These are phyloP conservation scores for Poeciliopsis turneri DNA, from an alignment of 2,797 vertebrate species.

Conservation along the genomic window DNA sequence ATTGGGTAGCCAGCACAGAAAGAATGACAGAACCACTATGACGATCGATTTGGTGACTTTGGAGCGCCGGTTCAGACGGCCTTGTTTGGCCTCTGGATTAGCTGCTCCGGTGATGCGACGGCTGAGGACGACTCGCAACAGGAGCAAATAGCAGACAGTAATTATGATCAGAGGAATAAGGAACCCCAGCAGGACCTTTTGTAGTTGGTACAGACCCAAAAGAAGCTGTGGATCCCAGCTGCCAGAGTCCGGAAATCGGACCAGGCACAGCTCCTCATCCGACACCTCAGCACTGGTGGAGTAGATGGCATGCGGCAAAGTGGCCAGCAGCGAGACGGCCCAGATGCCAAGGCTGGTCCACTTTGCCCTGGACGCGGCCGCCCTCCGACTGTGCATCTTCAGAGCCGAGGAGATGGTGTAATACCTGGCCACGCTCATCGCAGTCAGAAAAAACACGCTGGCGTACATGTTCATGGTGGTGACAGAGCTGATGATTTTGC, in stretches of 20 bases:
- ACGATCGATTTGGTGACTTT: constrained; percentile 84
- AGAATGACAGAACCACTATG: constrained; percentile 85
- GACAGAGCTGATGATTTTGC: constrained; percentile 82
- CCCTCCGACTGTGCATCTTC: constrained; percentile 80
- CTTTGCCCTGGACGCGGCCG: constrained; percentile 72
- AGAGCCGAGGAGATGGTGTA: constrained; percentile 79
- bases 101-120: constrained; percentile 66
- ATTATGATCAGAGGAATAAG: constrained; percentile 78
- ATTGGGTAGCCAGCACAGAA: constrained; percentile 87
- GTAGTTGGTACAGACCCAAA: constrained; percentile 80
- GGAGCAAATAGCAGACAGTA: constrained; percentile 78
- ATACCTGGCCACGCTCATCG: constrained; percentile 82
- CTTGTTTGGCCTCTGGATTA: constrained; percentile 62
- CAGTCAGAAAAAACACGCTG: constrained; percentile 83
- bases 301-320: constrained; percentile 82
- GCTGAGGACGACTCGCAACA: constrained; percentile 80
- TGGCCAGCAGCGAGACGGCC: constrained; percentile 75
- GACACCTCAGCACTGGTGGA: constrained; percentile 80
- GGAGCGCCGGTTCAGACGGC: constrained; percentile 74
- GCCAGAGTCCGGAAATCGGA: constrained; percentile 80
- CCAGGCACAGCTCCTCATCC: constrained; percentile 80
- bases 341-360: constrained; percentile 82
- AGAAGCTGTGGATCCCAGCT: constrained; percentile 84
- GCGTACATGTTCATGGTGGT: constrained; percentile 86
- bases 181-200: constrained; percentile 83